Conservation (phyloP, 1,140 invertebrate species). For the Zaprionus ornatus region DNA sequence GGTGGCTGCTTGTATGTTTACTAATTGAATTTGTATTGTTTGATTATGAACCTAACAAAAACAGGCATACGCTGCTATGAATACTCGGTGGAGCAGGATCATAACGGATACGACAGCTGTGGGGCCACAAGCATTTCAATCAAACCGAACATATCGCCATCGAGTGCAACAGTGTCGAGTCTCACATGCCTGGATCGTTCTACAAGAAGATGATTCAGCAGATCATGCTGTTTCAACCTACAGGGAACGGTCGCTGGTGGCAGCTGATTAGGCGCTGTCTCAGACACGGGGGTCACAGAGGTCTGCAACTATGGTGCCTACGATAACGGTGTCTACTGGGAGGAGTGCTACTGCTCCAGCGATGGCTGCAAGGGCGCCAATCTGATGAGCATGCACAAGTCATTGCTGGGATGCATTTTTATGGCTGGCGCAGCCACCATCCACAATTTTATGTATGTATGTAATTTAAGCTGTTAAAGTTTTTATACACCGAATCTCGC, state of each 20-base stretch:
- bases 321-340: constrained; percentile 96
- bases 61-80: no score
- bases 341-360: constrained; percentile 96
- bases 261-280: constrained; percentile 95
- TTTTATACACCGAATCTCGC: constrained; percentile 34
- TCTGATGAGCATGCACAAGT: constrained; percentile 37
- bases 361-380: constrained; percentile 90
- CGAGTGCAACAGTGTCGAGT: no score
- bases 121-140: no score
- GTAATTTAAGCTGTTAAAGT: constrained; percentile 45
- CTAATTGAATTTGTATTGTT: constrained; percentile 26
- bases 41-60: no score
- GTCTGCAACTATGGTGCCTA: constrained; percentile 97
- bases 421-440: constrained; percentile 55
- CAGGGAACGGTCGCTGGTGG: constrained; percentile 96
- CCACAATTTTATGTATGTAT: constrained; percentile 33
- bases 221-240: constrained; percentile 62
- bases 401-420: constrained; percentile 52
- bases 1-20: constrained; percentile 51
- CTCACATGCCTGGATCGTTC: constrained; percentile 95
- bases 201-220: constrained; percentile 96
- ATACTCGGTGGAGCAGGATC: no score
- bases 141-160: no score
- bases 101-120: no score
- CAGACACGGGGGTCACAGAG: no score